Evolutionary conservation across 2,113 vertebrate genomes (phyloP), one percentile per base, ranked within the genome.

Genomic region (Myxocyprinus asiaticus): DNA sequence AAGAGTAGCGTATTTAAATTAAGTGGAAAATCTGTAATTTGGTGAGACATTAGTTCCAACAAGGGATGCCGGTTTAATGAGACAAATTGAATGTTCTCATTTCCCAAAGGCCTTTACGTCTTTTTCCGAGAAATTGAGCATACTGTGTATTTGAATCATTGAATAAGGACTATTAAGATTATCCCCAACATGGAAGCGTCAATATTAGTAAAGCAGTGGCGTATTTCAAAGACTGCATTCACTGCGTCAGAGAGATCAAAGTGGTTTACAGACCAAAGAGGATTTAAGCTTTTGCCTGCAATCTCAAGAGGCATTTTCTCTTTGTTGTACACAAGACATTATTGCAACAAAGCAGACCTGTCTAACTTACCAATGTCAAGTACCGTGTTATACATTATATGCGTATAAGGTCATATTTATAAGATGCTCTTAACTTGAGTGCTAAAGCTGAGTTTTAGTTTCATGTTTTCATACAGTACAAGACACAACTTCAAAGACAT

Each of bases 1-100:
- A 33, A 33, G 22, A 33, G 22, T 33, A 33, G 22, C 22, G 22
- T 33, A 33, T 65, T 17, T 63, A 74, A 73, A 74, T 74, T 50
- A 74, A 50, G 62, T 44, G 74, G 74, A 65, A 76, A 76, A 65
- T 76, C 47, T 76, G 74, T 55, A 65, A 76, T 76, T 76, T 76
- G 33, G 22, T 65, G n/a, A 66, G 48, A 76, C 61, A 76, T 76
- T 76, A 76, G 62, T 66, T 65, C 9, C 62, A 65, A 64, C 73
- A 76, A 64, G 7, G 61, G 50, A 55, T 43, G 17, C 62, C 4
- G 4, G 62, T 65, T 48, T 65, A 76, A 66, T 76, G 61, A 64
- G 33, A 76, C 62, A 65, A 65, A 76, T 65, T 47, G 65, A 76
- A 66, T 15, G 33, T 17, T 76, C 22, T 42, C 22, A 64, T 51